Evolutionary conservation across 2,888 invertebrate genomes (phyloP).

Genomic region (Xylota segnis): DNA sequence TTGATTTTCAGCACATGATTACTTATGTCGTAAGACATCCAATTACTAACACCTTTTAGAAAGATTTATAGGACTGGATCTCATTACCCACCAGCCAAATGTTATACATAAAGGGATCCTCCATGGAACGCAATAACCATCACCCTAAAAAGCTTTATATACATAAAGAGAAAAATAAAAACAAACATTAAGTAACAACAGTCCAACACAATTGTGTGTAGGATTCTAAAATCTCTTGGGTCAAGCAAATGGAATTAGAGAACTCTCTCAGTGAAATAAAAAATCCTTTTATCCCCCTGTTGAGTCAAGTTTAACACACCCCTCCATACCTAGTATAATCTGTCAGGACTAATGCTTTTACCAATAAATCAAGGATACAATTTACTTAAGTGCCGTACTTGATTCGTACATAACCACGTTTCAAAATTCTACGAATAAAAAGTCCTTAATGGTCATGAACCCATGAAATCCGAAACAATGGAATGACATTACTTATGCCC

Average conservation of each 20-base stretch:
- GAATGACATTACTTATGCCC: slow-evolving; percentile 39
- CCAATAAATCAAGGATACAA: slow-evolving; percentile 49
- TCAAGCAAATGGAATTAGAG: not conserved
- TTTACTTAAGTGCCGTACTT: slow-evolving; percentile 58
- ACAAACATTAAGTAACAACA: not conserved
- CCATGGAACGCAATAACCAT: not conserved
- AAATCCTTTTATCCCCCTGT: slow-evolving; percentile 11
- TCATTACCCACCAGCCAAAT: not conserved
- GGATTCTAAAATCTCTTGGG: not conserved
- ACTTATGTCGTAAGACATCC: no score
- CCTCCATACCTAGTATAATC: slow-evolving; percentile 6
- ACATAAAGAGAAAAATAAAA: not conserved
- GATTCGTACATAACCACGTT: slow-evolving; percentile 41
- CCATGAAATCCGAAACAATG: slow-evolving; percentile 46
- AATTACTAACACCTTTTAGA: no score
- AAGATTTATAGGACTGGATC: no score
- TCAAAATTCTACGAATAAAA: slow-evolving; percentile 36
- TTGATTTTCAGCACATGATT: no score
- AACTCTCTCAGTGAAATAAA: not conserved
- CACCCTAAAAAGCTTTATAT: not conserved
- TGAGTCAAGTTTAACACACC: slow-evolving; percentile 5
- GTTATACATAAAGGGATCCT: not conserved
- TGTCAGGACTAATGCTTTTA: slow-evolving; percentile 30
- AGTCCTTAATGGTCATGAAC: slow-evolving; percentile 50
- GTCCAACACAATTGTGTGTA: not conserved